Evolutionary conservation across 30 jellyfish, hydroid and myxozoan species (phyloP).

Genomic region (Turritopsis rubra): DNA sequence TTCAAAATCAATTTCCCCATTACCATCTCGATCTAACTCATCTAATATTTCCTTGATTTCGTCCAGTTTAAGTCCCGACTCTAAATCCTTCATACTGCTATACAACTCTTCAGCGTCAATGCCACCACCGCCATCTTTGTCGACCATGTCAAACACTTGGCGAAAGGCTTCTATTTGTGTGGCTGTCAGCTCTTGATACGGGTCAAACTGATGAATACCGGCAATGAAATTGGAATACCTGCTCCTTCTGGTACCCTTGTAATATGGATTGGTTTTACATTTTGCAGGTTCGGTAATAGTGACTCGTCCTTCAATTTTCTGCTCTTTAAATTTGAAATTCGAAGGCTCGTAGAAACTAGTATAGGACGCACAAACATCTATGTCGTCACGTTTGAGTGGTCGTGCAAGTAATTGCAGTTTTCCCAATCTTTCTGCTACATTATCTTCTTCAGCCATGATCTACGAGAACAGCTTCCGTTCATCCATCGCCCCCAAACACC

Average conservation of each 20-base stretch:
- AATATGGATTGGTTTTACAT: slow-evolving; percentile 1
- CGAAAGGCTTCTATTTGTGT: slow-evolving; percentile 37
- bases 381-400: too few species aligned
- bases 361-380: background rate
- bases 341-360: background rate
- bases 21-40: slow-evolving; percentile 43
- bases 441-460: background rate
- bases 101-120: slow-evolving; percentile 40
- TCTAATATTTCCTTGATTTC: slow-evolving; percentile 27
- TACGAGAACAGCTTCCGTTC: background rate
- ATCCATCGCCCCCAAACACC: background rate
- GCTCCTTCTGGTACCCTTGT: slow-evolving; percentile 11
- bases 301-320: background rate
- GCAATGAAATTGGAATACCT: slow-evolving; percentile 21
- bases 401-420: background rate
- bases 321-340: background rate
- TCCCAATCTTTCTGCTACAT: background rate
- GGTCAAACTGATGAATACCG: slow-evolving; percentile 26
- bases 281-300: background rate
- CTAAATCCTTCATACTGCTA: slow-evolving; percentile 43
- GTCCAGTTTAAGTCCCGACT: background rate
- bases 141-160: slow-evolving; percentile 41
- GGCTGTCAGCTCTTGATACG: slow-evolving; percentile 19
- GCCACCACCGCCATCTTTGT: slow-evolving; percentile 47
- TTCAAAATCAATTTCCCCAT: slow-evolving; percentile 38